Evolutionary conservation across 2,113 vertebrate genomes (phyloP).

Genomic region (Paralichthys olivaceus): DNA sequence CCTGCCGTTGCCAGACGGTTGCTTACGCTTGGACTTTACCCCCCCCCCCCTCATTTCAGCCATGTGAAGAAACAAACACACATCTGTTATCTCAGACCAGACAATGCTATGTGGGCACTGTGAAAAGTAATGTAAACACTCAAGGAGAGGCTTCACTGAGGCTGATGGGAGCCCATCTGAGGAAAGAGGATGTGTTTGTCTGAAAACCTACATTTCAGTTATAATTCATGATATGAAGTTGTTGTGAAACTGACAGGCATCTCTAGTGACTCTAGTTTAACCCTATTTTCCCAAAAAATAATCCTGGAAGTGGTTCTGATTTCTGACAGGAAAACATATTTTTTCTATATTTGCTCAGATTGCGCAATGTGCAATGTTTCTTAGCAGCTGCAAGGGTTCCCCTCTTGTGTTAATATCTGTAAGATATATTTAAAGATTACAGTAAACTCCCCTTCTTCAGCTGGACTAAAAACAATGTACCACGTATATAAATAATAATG

Average conservation of each 20-base stretch:
- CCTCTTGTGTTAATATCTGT: no score
- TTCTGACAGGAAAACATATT: no score
- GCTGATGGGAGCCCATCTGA: conserved; percentile 12
- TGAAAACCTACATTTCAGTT: conserved; percentile 10
- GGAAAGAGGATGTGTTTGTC: conserved; percentile 9
- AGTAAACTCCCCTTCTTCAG: no score
- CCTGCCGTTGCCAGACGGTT: conserved; percentile 19
- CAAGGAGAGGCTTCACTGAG: background rate
- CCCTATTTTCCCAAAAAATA: no score
- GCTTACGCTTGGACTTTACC: conserved; percentile 41
- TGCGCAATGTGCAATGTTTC: no score
- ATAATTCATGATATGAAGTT: background rate
- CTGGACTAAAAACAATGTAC: no score
- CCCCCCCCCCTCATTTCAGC: conserved; percentile 28
- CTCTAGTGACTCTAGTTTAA: background rate
- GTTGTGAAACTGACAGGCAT: background rate
- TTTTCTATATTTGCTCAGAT: no score
- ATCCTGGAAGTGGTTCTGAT: no score
- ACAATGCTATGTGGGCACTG: conserved; percentile 25
- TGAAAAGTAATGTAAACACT: conserved; percentile 34
- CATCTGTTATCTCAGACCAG: conserved; percentile 44
- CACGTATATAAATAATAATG: no score
- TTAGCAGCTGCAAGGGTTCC: no score
- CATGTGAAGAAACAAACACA: conserved; percentile 43
- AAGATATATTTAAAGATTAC: no score